These are phyloP conservation scores for Dreissena polymorpha DNA, from an alignment of 1,140 invertebrate genomes.

Conservation along the genomic window DNA sequence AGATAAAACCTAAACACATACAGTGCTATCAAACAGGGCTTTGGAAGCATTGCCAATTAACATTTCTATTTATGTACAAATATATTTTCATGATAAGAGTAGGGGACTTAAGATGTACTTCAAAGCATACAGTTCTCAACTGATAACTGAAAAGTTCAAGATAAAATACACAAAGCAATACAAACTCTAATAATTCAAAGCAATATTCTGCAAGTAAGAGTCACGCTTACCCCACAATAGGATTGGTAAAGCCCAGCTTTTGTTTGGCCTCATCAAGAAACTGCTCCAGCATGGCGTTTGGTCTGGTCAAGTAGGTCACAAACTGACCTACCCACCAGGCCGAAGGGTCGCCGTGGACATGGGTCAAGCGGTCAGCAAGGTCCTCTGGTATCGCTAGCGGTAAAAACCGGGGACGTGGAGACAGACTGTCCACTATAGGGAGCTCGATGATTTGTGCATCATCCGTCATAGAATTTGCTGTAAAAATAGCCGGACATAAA, in stretches of 20 bases:
- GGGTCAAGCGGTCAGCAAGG: conserved; percentile 88
- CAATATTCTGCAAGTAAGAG: too few species aligned
- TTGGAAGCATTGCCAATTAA: too few species aligned
- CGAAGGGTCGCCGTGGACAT: conserved; percentile 95
- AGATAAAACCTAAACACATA: too few species aligned
- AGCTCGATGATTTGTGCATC: conserved; percentile 92
- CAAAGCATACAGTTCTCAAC: too few species aligned
- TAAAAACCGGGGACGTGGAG: conserved; percentile 91
- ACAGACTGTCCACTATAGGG: conserved; percentile 96
- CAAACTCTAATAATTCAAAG: too few species aligned
- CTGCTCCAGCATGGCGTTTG: conserved; percentile 84
- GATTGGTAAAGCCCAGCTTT: conserved; percentile 89
- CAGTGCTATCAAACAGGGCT: too few species aligned
- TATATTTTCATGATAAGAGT: too few species aligned
- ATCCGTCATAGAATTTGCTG: conserved; percentile 81
- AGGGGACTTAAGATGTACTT: too few species aligned
- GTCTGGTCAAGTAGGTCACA: conserved; percentile 92
- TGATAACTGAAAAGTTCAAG: too few species aligned
- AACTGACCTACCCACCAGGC: conserved; percentile 99
- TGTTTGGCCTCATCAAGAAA: conserved; percentile 83
- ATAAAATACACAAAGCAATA: too few species aligned
- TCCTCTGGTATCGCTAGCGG: conserved; percentile 90
- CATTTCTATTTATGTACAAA: too few species aligned
- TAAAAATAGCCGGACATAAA: too few species aligned
- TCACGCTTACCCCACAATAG: conserved; percentile 90